A percentile compares a stretch with the other conserved stretches of the same genome.
Evolutionary conservation across 1,140 invertebrate genomes (phyloP).

Genomic region (Littorina saxatilis): DNA sequence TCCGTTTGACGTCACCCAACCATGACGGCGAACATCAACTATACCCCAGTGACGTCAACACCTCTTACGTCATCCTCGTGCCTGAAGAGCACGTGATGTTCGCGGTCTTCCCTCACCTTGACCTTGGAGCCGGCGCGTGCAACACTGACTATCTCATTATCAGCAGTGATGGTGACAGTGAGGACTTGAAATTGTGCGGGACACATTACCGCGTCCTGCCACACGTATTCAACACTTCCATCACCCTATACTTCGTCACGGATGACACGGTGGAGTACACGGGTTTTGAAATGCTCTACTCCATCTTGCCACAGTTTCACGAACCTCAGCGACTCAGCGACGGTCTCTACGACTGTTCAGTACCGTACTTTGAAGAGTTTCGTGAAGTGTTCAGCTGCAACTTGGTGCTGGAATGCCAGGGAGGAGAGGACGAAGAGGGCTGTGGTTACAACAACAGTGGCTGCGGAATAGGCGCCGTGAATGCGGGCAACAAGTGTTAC

Average conservation of each 20-base stretch:
- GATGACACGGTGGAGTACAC: neutral
- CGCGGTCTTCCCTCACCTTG: neutral
- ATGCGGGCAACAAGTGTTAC: constrained; percentile 11
- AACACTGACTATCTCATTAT: neutral
- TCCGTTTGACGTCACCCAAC: too few relatives aligned
- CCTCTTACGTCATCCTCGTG: neutral
- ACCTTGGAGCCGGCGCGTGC: neutral
- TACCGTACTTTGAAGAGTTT: neutral
- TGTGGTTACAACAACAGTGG: neutral
- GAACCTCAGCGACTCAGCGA: neutral
- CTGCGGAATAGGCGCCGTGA: neutral
- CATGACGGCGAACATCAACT: neutral
- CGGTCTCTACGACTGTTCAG: neutral
- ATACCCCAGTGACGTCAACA: neutral
- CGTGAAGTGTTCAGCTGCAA: neutral
- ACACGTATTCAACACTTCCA: neutral
- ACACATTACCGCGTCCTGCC: neutral
- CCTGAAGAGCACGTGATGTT: neutral
- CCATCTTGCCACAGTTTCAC: neutral
- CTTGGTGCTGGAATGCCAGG: neutral
- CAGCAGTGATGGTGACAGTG: neutral
- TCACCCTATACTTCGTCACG: neutral
- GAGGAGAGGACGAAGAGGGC: neutral
- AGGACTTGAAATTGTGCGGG: neutral
- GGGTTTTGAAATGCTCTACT: constrained; percentile 7